These are phyloP conservation scores for Misgurnus anguillicaudatus DNA, from an alignment of 2,113 vertebrate genomes.

Conservation along the genomic window DNA sequence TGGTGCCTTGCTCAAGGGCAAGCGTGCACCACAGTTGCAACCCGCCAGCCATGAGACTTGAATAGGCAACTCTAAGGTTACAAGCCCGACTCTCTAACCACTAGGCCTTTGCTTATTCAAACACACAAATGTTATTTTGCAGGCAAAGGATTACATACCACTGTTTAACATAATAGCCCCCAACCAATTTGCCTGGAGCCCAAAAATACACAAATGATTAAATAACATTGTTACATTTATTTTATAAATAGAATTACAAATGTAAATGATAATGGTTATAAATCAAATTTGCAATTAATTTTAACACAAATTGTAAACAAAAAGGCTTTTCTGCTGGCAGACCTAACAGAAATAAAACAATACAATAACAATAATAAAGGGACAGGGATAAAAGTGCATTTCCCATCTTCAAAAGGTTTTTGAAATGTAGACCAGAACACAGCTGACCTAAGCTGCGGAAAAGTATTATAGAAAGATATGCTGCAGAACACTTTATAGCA, in stretches of 20 bases:
- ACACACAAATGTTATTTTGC: too few species aligned
- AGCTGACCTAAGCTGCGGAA: not conserved
- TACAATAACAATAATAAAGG: not conserved
- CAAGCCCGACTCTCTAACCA: too few species aligned
- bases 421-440: not conserved
- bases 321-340: not conserved
- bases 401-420: not conserved
- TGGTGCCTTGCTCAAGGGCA: too few species aligned
- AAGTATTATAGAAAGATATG: too few species aligned
- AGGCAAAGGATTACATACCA: too few species aligned
- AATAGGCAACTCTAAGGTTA: too few species aligned
- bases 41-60: too few species aligned
- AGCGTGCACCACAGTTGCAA: too few species aligned
- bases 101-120: too few species aligned
- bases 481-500: too few species aligned
- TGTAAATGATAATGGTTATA: constrained; percentile 42
- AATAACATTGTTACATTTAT: constrained; percentile 43
- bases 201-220: not conserved
- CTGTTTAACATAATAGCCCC: not conserved
- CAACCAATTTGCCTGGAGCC: not conserved
- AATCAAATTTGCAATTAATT: not conserved
- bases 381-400: not conserved
- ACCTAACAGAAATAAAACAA: not conserved
- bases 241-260: constrained; percentile 57
- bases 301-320: not conserved